These are phyloP conservation scores for Pollenia labialis DNA, from an alignment of 2,888 invertebrate species.

Conservation along the genomic window DNA sequence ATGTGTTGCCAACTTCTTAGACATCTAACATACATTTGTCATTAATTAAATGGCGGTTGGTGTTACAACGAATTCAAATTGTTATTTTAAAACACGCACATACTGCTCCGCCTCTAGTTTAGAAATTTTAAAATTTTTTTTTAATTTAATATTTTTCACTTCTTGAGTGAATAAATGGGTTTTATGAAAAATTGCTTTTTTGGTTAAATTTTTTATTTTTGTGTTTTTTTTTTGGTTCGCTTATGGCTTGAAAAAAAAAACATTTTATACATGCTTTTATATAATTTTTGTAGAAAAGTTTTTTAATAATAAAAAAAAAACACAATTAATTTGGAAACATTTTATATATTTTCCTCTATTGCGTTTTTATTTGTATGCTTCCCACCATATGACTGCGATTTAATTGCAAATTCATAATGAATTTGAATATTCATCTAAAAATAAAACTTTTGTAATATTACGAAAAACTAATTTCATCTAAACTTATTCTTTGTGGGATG, in stretches of 20 bases:
- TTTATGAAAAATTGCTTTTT: conserved; percentile 19
- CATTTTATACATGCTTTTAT: conserved; percentile 34
- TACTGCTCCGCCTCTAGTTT: conserved; percentile 16
- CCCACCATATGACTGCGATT: conserved; percentile 42
- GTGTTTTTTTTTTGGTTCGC: neutral
- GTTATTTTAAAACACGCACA: conserved; percentile 65
- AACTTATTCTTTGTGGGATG: conserved; percentile 40
- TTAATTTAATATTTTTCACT: neutral
- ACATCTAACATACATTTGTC: conserved; percentile 73
- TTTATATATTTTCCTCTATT: conserved; percentile 13
- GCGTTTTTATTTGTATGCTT: neutral
- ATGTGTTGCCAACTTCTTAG: conserved; percentile 67
- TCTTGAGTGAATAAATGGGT: neutral
- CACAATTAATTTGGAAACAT: conserved; percentile 31
- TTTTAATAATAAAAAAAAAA: conserved; percentile 53
- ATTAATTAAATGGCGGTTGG: conserved; percentile 76
- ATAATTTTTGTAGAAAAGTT: conserved; percentile 51
- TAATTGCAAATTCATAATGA: conserved; percentile 64
- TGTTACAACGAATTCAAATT: conserved; percentile 74
- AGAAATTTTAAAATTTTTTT: conserved; percentile 9
- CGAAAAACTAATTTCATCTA: conserved; percentile 66
- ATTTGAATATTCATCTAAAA: conserved; percentile 68
- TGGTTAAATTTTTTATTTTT: too few relatives aligned
- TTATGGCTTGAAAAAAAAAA: neutral
- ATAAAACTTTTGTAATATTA: conserved; percentile 63